Base-by-base conservation (phyloP, 2,888 invertebrate species). In the Augochlorella aurata region DNA sequence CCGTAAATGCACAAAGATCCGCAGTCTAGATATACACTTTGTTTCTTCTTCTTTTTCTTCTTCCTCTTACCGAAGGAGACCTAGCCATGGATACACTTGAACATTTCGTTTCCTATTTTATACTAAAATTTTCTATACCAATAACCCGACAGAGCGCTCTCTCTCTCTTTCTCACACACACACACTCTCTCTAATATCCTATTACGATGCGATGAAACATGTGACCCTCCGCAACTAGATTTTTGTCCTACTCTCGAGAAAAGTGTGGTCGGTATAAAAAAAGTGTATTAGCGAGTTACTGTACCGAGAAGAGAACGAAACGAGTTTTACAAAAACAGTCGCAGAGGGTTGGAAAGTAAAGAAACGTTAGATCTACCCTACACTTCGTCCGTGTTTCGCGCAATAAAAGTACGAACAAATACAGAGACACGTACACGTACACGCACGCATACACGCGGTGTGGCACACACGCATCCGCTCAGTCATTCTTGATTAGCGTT, bases 291-390 rank as follows among this genome's bases (percentile, higher is more conserved):
- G 63, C 38, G 63, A 63, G 29, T 63, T 29, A 18, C 18, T 18
- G 7, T 58, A 58, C 58, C 58, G 58, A 58, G 14, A 24, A 18
- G 63, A 18, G 29, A 63, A 63, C 29, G 63, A 58, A 58, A 58
- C 14, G 58, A 58, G 58, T 58, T 58, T 58, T 58, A 58, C 58
- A 58, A 58, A 58, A 58, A 24, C 2, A 58, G 58, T 58, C 24
- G 29, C 63, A 38, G 63, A 16, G 18, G 1, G 10, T 29, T 16
- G 61, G 16, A 63, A 63, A 63, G 9, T 38, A 61, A 29, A 63
- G 14, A 63, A 61, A 63, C 5, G 61, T 61, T 29, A 18, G 61
- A 61, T 63, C 63, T 63, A 63, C 63, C 63, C 38, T 38, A 38
- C 29, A 18, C 29, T 63, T 63, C 29, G 38, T 61, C 61, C 29